Percentiles rank a stretch among this genome's conserved stretches.
These are phyloP conservation scores for Diadromus collaris DNA, from an alignment of 2,888 invertebrate species.

Conservation along the genomic window DNA sequence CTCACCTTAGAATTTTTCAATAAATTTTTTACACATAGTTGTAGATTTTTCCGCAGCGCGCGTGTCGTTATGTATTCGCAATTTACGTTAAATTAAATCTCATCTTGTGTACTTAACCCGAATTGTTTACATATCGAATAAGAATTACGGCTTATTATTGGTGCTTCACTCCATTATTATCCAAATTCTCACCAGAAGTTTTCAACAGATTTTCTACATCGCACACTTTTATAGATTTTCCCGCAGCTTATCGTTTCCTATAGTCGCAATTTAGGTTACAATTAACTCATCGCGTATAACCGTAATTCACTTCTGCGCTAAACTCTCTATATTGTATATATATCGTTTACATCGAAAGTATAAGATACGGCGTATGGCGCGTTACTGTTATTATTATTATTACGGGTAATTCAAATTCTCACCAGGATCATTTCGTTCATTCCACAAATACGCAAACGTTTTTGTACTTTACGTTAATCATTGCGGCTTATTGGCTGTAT, in stretches of 20 bases:
- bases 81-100: too few species aligned
- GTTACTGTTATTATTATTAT: not conserved
- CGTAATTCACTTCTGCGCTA: not conserved
- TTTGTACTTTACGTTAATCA: slow-evolving; percentile 1
- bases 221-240: not conserved
- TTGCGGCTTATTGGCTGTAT: not conserved
- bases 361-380: not conserved
- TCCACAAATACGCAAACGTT: not conserved
- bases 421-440: not conserved
- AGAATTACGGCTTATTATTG: too few species aligned
- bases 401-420: not conserved
- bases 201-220: not conserved
- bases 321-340: not conserved
- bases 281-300: not conserved
- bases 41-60: too few species aligned
- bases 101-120: too few species aligned
- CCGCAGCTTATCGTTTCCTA: not conserved
- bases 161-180: too few species aligned
- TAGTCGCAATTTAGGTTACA: not conserved
- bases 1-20: too few species aligned
- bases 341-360: not conserved
- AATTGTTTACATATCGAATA: too few species aligned
- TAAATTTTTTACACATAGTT: too few species aligned
- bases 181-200: too few species aligned
- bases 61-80: too few species aligned